phyloP scores from a whole-genome alignment of 1,140 invertebrate genomes.

The Zaprionus camerounensis region DNA sequence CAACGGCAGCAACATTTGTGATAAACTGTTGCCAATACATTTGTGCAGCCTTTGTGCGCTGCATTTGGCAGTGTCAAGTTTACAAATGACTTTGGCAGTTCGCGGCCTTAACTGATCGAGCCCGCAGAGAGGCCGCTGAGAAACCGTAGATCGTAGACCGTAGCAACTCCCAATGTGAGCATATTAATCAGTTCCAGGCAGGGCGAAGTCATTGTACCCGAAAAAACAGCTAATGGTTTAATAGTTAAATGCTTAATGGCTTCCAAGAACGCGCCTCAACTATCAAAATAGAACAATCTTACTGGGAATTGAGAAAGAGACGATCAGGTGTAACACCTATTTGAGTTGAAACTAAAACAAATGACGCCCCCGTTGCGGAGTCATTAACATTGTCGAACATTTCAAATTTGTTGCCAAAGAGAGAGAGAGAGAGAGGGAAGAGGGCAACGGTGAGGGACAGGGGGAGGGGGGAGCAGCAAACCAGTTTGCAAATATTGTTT shows the following conservation, averaged over 20 bases:
- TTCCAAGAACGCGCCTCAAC: constrained; percentile 62
- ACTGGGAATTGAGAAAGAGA: constrained; percentile 49
- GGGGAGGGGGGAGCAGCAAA: constrained; percentile 21
- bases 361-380: constrained; percentile 66
- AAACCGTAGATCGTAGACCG: neutral
- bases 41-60: constrained; percentile 58
- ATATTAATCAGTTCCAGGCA: constrained; percentile 65
- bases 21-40: constrained; percentile 80
- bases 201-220: constrained; percentile 67
- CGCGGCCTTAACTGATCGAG: constrained; percentile 58
- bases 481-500: constrained; percentile 58
- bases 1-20: constrained; percentile 56
- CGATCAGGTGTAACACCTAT: constrained; percentile 37
- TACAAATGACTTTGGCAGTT: constrained; percentile 78
- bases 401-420: neutral
- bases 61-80: constrained; percentile 79
- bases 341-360: constrained; percentile 48
- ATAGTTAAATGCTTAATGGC: constrained; percentile 46
- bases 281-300: constrained; percentile 81
- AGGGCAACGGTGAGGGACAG: neutral
- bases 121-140: neutral
- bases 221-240: constrained; percentile 34
- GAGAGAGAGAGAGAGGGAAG: neutral
- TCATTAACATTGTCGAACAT: constrained; percentile 61
- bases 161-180: constrained; percentile 25